Conservation (phyloP, 2,113 vertebrate species). For the Phrynosoma blainvillii region DNA sequence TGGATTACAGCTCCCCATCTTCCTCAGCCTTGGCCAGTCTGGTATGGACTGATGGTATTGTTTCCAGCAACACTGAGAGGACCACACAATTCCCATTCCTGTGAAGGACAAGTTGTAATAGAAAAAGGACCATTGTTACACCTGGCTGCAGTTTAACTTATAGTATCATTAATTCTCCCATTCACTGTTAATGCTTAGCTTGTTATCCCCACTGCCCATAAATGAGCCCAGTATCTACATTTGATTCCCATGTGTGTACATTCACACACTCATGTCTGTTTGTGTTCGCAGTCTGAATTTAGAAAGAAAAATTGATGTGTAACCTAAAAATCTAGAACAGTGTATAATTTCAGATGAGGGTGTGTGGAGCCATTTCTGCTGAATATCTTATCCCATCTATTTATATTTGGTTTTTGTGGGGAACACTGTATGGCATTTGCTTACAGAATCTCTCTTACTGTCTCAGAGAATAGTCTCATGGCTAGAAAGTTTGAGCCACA, state of each 20-base stretch:
- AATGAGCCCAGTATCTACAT: not conserved
- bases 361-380: not conserved
- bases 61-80: too few relatives aligned
- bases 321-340: conserved; percentile 3
- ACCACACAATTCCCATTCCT: too few relatives aligned
- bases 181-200: not conserved
- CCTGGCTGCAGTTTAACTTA: not conserved
- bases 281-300: conserved; percentile 3
- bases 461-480: not conserved
- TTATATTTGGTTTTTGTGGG: not conserved
- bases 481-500: not conserved
- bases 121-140: not conserved
- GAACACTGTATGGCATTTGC: not conserved
- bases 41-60: too few relatives aligned
- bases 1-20: too few relatives aligned
- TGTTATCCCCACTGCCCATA: not conserved
- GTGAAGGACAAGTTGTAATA: not conserved
- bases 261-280: not conserved
- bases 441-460: not conserved
- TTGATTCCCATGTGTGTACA: not conserved
- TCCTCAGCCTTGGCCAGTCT: too few relatives aligned
- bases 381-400: conserved; percentile 10
- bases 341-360: not conserved
- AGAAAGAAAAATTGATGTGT: not conserved
- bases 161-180: not conserved